Evolutionary conservation across 2,888 invertebrate genomes (phyloP).

Genomic region (Cheilosia impressa): DNA sequence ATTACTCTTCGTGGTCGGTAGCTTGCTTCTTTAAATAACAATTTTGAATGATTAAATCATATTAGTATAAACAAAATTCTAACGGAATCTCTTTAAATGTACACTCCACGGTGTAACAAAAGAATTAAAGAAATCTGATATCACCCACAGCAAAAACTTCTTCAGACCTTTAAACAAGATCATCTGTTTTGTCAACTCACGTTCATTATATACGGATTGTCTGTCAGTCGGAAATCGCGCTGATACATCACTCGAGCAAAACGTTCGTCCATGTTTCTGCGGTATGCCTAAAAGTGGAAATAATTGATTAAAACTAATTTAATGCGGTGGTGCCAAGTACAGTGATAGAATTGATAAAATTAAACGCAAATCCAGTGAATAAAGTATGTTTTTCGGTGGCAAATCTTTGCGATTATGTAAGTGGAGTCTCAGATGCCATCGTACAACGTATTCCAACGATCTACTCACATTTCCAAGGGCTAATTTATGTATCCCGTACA

Average conservation of each 20-base stretch:
- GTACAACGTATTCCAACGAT: constrained; percentile 13
- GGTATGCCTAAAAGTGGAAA: constrained; percentile 84
- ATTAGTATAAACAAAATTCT: no score
- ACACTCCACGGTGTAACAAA: not conserved
- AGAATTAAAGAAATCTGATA: not conserved
- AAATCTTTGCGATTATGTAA: constrained; percentile 80
- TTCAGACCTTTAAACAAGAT: not conserved
- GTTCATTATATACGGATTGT: constrained; percentile 86
- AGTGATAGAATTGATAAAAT: constrained; percentile 14
- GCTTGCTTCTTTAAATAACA: no score
- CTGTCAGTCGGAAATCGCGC: constrained; percentile 86
- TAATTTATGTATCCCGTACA: constrained; percentile 87
- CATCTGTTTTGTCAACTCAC: constrained; percentile 82
- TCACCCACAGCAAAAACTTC: not conserved
- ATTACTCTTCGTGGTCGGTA: no score
- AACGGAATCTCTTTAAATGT: not conserved
- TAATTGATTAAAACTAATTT: not conserved
- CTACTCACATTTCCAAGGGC: constrained; percentile 87
- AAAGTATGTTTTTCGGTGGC: constrained; percentile 44
- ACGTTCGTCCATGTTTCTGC: constrained; percentile 85
- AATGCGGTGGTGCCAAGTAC: not conserved
- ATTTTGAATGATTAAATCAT: no score
- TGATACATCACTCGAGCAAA: constrained; percentile 86
- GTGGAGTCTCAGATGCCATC: constrained; percentile 41
- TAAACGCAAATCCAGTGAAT: constrained; percentile 23